phyloP scores from a whole-genome alignment of 2,113 vertebrate species.

The Vulpes lagopus region DNA sequence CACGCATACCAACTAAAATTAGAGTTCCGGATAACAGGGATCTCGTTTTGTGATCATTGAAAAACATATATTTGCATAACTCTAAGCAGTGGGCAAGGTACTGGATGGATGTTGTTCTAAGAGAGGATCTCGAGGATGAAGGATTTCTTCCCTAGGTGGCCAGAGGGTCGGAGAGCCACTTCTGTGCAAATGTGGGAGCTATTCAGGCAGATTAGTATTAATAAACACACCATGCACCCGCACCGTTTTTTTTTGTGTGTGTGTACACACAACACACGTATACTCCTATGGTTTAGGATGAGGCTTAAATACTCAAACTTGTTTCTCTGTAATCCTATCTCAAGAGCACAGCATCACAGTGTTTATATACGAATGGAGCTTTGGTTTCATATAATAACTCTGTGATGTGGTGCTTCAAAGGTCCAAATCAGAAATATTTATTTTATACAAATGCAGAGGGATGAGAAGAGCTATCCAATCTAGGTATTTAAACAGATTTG shows the following conservation, averaged over 20 bases:
- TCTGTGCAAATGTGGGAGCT: accelerated
- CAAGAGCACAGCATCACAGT: neutral
- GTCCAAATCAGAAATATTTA: slow-evolving; percentile 76
- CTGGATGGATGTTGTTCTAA: slow-evolving; percentile 59
- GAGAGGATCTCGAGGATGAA: neutral
- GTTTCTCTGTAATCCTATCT: slow-evolving; percentile 40
- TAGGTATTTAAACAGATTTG: slow-evolving; percentile 68
- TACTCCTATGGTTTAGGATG: neutral
- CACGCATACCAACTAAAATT: slow-evolving; percentile 72
- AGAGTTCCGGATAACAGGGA: slow-evolving; percentile 80
- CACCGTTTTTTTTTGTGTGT: no score
- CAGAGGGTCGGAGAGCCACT: neutral
- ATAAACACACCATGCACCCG: neutral
- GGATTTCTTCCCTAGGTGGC: neutral
- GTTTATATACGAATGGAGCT: neutral
- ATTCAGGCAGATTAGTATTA: no score
- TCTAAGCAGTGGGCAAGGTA: slow-evolving; percentile 74
- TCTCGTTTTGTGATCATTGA: slow-evolving; percentile 73
- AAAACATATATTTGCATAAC: slow-evolving; percentile 52
- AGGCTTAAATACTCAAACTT: neutral
- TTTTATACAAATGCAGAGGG: slow-evolving; percentile 75
- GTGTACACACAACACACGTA: accelerated
- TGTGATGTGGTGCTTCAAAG: neutral
- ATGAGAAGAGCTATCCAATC: slow-evolving; percentile 65
- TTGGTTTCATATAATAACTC: slow-evolving; percentile 62